Evolutionary conservation across 2,113 vertebrate genomes (phyloP).

Genomic region (Sylvilagus bachmani): DNA sequence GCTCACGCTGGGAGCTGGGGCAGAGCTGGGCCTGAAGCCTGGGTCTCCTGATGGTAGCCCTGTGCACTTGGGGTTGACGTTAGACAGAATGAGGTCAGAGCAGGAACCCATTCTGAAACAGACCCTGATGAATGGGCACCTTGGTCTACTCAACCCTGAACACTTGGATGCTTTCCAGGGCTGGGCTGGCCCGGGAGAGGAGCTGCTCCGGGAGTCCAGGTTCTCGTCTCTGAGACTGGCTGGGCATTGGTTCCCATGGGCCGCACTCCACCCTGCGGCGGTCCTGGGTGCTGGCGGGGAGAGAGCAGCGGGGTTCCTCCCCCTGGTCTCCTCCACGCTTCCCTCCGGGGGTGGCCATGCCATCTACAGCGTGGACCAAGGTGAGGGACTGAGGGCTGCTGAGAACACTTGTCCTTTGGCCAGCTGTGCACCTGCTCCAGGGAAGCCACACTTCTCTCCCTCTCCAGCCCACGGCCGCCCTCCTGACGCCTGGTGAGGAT

Average conservation of each 20-base stretch:
- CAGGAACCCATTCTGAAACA: background rate
- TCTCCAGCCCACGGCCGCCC: background rate
- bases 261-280: rapidly evolving
- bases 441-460: rapidly evolving
- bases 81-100: background rate
- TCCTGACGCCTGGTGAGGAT: background rate
- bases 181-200: background rate
- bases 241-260: rapidly evolving
- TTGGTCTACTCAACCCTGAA: background rate
- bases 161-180: background rate
- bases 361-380: background rate
- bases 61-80: background rate
- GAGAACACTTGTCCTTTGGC: background rate
- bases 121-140: background rate
- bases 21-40: background rate
- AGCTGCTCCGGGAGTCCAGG: background rate
- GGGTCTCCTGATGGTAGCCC: background rate
- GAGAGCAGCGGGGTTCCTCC: background rate
- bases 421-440: background rate
- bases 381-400: background rate
- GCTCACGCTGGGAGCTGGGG: background rate
- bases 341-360: rapidly evolving
- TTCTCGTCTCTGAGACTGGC: background rate
- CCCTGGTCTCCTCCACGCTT: too few species aligned
- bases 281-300: background rate